Evolutionary conservation across 2,797 vertebrate species (phyloP), one percentile per base, ranked within the genome.

Genomic region (Nasua narica): DNA sequence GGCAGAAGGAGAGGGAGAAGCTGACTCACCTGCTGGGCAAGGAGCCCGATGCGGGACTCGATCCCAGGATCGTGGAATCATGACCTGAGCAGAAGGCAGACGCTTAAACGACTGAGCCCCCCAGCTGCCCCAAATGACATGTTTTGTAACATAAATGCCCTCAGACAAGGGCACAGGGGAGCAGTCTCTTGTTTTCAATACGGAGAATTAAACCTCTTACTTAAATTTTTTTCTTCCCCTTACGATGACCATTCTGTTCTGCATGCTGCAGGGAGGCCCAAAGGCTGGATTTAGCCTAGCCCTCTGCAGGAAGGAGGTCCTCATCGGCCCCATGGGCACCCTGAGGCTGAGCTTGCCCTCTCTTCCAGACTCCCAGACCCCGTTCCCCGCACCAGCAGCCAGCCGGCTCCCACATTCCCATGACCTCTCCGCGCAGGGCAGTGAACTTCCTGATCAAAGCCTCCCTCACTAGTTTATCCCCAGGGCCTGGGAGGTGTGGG

Each of bases 401-500:
- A 58, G 67, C 12, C 1, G 21, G 43, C 69, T 65, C 35, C 46
- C 78, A 79, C 37, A 48, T 72, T 72, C 62, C 52, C 40, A 29
- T 56, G 14, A 83, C 32, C 19, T 90, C 37, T 76, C 54, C 87
- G 14, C 32, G 13, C 65, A 65, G 60, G 89, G 78, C 13, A 50
- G 23, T 21, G 50, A 95, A 65, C 40, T 76, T 85, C 83, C 77
- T 37, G 35, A 56, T 95, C 74, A 94, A 87, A 83, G 74, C 37
- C 76, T 52, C 74, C 95, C 15, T 69, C 14, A 15, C 8, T 70
- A 14, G 84, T 12, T 83, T 69, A 23, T 88, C 62, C 43, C 70
- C 12, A 7, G 15, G 56, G 29, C 21, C 29, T 62, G 40, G 67
- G 48, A 43, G 32, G 43, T 8, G 25, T 0, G 8, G 69, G 65